Conservation (phyloP, 2,113 vertebrate genomes). For the Phodopus roborovskii region DNA sequence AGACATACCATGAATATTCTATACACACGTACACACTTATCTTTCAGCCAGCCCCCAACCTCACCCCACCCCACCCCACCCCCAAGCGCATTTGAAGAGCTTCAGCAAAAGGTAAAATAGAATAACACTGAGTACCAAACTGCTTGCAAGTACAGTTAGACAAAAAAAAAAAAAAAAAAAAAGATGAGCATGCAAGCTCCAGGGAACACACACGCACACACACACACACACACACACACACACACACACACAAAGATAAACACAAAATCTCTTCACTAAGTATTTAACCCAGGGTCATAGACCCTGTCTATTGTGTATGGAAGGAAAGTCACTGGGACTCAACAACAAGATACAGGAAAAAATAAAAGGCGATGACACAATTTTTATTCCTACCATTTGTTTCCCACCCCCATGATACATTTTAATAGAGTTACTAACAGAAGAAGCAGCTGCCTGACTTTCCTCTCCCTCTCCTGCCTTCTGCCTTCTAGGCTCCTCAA, state of each 20-base stretch:
- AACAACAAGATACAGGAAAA: background rate
- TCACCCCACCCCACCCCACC: no score
- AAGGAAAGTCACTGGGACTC: background rate
- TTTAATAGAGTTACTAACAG: slow-evolving; percentile 40
- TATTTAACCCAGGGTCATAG: background rate
- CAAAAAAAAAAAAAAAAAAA: background rate
- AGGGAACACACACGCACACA: no score
- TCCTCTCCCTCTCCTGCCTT: background rate
- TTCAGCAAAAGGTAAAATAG: slow-evolving; percentile 2
- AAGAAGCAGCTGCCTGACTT: background rate
- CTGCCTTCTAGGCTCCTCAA: background rate
- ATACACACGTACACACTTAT: background rate
- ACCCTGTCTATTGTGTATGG: background rate
- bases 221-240: no score
- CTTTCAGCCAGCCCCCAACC: background rate
- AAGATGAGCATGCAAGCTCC: no score
- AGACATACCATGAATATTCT: background rate
- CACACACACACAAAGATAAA: background rate
- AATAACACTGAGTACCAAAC: background rate
- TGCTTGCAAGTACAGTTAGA: background rate
- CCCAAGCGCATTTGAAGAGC: background rate
- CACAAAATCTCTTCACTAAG: slow-evolving; percentile 8
- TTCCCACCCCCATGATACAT: background rate
- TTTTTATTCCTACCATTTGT: slow-evolving; percentile 2
- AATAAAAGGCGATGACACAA: background rate